Percentiles rank a stretch among this genome's conserved stretches.
phyloP scores from a whole-genome alignment of 2,888 invertebrate species.

The Caenorhabditis virilis region DNA sequence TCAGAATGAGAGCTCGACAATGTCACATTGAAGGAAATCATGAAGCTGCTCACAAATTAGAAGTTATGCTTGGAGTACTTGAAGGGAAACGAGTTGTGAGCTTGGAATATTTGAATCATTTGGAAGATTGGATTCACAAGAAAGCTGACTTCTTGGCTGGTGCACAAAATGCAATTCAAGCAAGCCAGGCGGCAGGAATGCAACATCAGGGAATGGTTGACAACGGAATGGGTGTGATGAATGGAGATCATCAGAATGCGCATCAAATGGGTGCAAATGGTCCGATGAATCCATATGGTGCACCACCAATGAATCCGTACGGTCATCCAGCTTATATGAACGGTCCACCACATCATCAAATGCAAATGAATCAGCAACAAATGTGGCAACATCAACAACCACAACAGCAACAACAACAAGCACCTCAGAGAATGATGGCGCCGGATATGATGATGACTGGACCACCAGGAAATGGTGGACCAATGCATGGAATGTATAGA shows the following conservation, averaged over 20 bases:
- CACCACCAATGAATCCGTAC: conserved; percentile 10
- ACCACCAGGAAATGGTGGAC: conserved; percentile 20
- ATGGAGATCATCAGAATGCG: conserved; percentile 3
- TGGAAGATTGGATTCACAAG: conserved; percentile 54
- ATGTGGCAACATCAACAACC: conserved; percentile 8
- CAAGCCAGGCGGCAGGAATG: background rate
- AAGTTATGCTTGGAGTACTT: conserved; percentile 55
- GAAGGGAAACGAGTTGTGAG: conserved; percentile 51
- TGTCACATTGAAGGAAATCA: conserved; percentile 44
- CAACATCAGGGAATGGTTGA: conserved; percentile 5
- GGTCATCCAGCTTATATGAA: conserved; percentile 20
- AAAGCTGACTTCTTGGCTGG: conserved; percentile 51
- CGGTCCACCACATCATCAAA: conserved; percentile 20
- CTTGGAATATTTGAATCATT: conserved; percentile 53
- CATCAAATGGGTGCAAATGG: background rate
- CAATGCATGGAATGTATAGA: conserved; percentile 36
- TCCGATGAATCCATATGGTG: conserved; percentile 16
- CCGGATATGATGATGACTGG: conserved; percentile 42
- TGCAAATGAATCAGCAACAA: conserved; percentile 6
- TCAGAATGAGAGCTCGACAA: conserved; percentile 41
- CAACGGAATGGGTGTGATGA: conserved; percentile 29
- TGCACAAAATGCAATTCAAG: background rate
- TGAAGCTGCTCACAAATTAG: conserved; percentile 48
- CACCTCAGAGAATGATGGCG: conserved; percentile 26
- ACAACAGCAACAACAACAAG: conserved; percentile 35